phyloP scores from a whole-genome alignment of 2,888 invertebrate genomes.

The Mycalesis mineus region DNA sequence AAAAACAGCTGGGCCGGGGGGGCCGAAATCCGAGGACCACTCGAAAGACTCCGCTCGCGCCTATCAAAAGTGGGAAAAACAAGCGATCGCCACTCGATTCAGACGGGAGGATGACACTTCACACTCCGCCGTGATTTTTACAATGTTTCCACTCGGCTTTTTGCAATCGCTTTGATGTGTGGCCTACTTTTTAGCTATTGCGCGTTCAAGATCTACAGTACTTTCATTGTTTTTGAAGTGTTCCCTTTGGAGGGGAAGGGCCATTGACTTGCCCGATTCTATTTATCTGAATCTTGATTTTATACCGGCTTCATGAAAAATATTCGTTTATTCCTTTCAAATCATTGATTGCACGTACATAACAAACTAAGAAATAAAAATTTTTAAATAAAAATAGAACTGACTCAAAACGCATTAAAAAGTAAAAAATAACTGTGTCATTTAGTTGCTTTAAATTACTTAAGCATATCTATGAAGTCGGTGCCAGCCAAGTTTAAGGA shows the following conservation, averaged over 20 bases:
- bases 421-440: too few species aligned
- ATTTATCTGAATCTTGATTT: slow-evolving; percentile 2
- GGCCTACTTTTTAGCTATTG: slow-evolving; percentile 33
- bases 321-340: too few species aligned
- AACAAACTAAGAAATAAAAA: too few species aligned
- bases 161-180: slow-evolving; percentile 70
- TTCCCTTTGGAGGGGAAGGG: slow-evolving; percentile 5
- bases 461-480: too few species aligned
- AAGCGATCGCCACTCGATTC: slow-evolving; percentile 74
- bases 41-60: slow-evolving; percentile 59
- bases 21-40: slow-evolving; percentile 63
- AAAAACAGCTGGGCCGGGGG: slow-evolving; percentile 65
- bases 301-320: background rate
- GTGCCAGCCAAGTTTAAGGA: too few species aligned
- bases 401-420: too few species aligned
- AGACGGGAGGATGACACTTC: slow-evolving; percentile 72
- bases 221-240: slow-evolving; percentile 24
- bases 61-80: slow-evolving; percentile 75
- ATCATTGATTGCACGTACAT: too few species aligned
- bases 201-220: slow-evolving; percentile 35
- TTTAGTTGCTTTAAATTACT: too few species aligned
- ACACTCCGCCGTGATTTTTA: slow-evolving; percentile 76
- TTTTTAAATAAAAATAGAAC: too few species aligned
- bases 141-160: slow-evolving; percentile 69
- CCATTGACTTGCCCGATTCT: slow-evolving; percentile 4